Evolutionary conservation across 2,888 invertebrate genomes (phyloP).

Genomic region (Tetropium fuscum): DNA sequence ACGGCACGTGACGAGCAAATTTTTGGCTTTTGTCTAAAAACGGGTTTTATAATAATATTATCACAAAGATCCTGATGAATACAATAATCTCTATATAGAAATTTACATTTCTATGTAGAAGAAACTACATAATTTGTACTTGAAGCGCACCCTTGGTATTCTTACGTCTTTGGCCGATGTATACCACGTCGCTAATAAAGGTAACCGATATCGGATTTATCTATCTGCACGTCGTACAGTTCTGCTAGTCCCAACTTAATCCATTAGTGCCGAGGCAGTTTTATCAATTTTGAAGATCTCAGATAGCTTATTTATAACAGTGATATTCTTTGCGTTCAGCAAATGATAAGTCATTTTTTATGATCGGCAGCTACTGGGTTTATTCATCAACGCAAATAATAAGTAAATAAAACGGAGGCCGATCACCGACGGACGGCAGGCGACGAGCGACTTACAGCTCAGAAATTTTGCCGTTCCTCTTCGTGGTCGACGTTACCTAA

Average conservation of each 20-base stretch:
- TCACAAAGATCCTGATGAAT: not conserved
- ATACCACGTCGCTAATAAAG: conserved; percentile 29
- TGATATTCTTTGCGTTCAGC: conserved; percentile 21
- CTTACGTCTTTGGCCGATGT: conserved; percentile 12
- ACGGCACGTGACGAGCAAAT: too few species aligned
- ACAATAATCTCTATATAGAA: not conserved
- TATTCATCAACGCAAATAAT: too few species aligned
- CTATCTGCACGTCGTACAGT: conserved; percentile 33
- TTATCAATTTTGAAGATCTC: conserved; percentile 34
- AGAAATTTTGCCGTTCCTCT: too few species aligned
- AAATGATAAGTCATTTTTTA: conserved; percentile 28
- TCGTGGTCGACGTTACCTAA: too few species aligned
- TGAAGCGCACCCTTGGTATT: too few species aligned
- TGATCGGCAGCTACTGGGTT: conserved; percentile 20
- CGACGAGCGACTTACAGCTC: too few species aligned
- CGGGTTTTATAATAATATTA: too few species aligned
- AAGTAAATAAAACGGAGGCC: too few species aligned
- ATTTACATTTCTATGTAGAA: too few species aligned
- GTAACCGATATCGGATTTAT: conserved; percentile 34
- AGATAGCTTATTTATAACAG: conserved; percentile 31
- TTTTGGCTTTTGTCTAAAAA: too few species aligned
- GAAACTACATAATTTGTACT: too few species aligned
- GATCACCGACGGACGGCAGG: too few species aligned
- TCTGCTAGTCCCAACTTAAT: conserved; percentile 27
- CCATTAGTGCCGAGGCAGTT: conserved; percentile 31